Evolutionary conservation across 2,888 invertebrate genomes (phyloP).

Genomic region (Erynnis tages): DNA sequence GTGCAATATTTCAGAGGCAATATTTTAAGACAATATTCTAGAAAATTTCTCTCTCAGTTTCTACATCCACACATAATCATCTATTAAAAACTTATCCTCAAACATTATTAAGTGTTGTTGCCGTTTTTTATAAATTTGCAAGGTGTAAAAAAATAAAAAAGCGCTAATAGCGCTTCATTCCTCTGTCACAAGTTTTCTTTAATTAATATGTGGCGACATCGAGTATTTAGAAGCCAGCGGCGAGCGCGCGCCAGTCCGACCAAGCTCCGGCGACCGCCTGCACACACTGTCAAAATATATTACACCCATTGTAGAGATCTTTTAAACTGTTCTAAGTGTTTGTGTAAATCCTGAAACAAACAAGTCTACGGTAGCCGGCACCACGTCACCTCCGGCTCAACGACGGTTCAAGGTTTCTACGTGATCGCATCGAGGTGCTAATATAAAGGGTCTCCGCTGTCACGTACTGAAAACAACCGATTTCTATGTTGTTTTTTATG

Average conservation of each 20-base stretch:
- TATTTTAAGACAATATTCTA: too few relatives aligned
- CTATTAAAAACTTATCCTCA: too few relatives aligned
- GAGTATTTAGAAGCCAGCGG: slow-evolving; percentile 44
- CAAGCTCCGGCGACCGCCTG: slow-evolving; percentile 47
- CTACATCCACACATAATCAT: too few relatives aligned
- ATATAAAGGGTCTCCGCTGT: slow-evolving; percentile 60
- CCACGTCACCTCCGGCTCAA: slow-evolving; percentile 36
- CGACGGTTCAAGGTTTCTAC: slow-evolving; percentile 61
- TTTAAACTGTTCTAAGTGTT: slow-evolving; percentile 44
- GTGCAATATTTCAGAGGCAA: too few relatives aligned
- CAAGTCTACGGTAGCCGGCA: slow-evolving; percentile 33
- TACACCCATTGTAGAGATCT: slow-evolving; percentile 24
- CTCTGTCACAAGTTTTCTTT: slow-evolving; percentile 51
- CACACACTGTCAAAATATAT: slow-evolving; percentile 38
- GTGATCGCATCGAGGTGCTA: slow-evolving; percentile 62
- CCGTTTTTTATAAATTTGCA: neutral
- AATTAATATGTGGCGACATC: slow-evolving; percentile 57
- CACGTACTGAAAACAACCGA: slow-evolving; percentile 59
- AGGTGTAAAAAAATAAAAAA: slow-evolving; percentile 7
- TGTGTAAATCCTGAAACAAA: slow-evolving; percentile 54
- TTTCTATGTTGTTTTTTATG: slow-evolving; percentile 65
- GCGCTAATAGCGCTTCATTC: slow-evolving; percentile 6
- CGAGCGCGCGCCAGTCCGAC: slow-evolving; percentile 51
- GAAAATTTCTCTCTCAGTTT: too few relatives aligned
- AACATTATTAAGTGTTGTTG: neutral